Evolutionary conservation across 2,797 vertebrate species (phyloP), one percentile per base, ranked within the genome.

Genomic region (Gymnodraco acuticeps): DNA sequence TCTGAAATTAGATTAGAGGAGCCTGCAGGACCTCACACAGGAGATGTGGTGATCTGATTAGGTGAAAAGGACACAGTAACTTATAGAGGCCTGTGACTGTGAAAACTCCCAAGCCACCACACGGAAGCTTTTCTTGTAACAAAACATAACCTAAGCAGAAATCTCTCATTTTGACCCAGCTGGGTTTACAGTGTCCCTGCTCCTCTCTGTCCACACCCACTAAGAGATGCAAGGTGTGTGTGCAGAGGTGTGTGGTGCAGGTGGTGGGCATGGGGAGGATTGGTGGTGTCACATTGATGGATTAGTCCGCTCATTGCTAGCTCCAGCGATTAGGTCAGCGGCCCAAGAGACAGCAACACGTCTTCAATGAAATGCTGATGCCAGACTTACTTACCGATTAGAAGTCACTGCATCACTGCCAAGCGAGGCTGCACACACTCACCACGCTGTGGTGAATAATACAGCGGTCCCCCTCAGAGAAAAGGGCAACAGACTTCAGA

Each of bases 251-350:
- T 70, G 66, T 73, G 75, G 66, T 73, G 67, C 48, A 64, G 67
- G 70, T 51, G 60, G 61, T 38, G 65, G 67, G 64, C 68, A 81
- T 19, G 46, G 54, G 77, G 83, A 83, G 76, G 69, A 82, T 67
- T 48, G 58, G n/a, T 43, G 58, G 46, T 91, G 91, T 93, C 90
- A 93, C 68, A 70, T 79, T 94, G 92, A 95, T 93, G 89, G 93
- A 95, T 94, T 88, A 81, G 87, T 83, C 73, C 10, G 68, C 81
- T 91, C 90, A 93, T 89, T 90, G 90, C 78, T 73, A 50, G 81
- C 89, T 89, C 74, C 87, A 87, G 84, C 71, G 86, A 92, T 91
- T 89, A 92, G 88, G 89, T 94, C 91, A 91, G 77, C 54, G 9
- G 85, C 92, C 88, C 90, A 66, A 63, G 90, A 91, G 92, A 90